Conservation (phyloP, 2,888 invertebrate genomes). For the Yponomeuta cagnagella region DNA sequence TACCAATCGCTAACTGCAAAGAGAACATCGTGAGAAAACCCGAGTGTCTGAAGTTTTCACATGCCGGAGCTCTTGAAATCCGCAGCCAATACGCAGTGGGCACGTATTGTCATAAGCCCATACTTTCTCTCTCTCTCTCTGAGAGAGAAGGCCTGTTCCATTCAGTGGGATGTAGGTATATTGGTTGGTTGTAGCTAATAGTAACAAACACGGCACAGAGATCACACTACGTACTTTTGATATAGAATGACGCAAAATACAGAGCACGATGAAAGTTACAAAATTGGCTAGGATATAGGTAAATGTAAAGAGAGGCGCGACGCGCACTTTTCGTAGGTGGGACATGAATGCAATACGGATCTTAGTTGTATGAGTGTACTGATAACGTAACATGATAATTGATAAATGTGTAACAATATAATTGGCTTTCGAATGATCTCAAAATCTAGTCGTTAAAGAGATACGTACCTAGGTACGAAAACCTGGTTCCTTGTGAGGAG, state of each 20-base stretch:
- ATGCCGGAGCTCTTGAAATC: too few relatives aligned
- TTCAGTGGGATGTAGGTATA: too few relatives aligned
- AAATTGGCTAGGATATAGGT: slow-evolving; percentile 61
- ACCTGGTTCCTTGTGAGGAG: too few relatives aligned
- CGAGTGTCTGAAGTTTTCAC: too few relatives aligned
- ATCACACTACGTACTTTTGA: neutral
- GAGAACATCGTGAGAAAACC: too few relatives aligned
- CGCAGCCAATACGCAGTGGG: too few relatives aligned
- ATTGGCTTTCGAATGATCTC: slow-evolving; percentile 36
- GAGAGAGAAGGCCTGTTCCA: too few relatives aligned
- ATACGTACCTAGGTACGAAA: neutral
- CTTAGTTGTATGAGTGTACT: slow-evolving; percentile 20
- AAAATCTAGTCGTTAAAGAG: slow-evolving; percentile 27
- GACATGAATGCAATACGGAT: slow-evolving; percentile 66
- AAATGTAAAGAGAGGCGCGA: slow-evolving; percentile 31
- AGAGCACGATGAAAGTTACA: slow-evolving; percentile 75
- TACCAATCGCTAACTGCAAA: too few relatives aligned
- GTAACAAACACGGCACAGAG: too few relatives aligned
- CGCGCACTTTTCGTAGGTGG: slow-evolving; percentile 39
- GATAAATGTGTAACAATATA: slow-evolving; percentile 8
- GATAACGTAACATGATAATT: slow-evolving; percentile 3
- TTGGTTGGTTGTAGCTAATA: too few relatives aligned
- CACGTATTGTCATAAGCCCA: too few relatives aligned
- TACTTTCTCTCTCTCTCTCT: neutral
- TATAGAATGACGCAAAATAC: slow-evolving; percentile 22